Percentiles rank a stretch among this genome's conserved stretches.
phyloP scores from a whole-genome alignment of 2,797 vertebrate genomes.

The Denticeps clupeoides region DNA sequence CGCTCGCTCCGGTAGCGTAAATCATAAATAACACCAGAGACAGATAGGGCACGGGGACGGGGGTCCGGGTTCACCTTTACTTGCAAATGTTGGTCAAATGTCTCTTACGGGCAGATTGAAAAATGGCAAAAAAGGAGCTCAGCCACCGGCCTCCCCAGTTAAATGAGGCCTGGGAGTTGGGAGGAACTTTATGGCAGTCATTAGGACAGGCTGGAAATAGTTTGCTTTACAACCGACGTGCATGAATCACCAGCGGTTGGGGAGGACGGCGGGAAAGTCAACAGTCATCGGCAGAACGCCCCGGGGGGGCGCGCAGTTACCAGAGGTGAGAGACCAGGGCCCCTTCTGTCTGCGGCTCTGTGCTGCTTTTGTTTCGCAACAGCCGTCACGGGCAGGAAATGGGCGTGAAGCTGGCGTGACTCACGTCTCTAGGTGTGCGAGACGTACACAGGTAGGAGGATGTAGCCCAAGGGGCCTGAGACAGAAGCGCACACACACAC shows the following conservation, averaged over 20 bases:
- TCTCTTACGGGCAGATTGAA: slow-evolving; percentile 7
- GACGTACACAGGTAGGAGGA: slow-evolving; percentile 6
- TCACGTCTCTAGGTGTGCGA: neutral
- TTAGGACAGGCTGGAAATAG: slow-evolving; percentile 15
- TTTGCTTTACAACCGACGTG: slow-evolving; percentile 9
- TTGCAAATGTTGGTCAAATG: slow-evolving; percentile 8
- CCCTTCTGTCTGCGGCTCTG: too few relatives aligned
- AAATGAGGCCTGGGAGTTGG: slow-evolving; percentile 5
- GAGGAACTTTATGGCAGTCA: slow-evolving; percentile 14
- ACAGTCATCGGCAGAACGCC: neutral
- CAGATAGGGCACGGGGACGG: neutral
- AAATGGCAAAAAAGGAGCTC: slow-evolving; percentile 30
- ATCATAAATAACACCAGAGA: neutral
- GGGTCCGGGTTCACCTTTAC: neutral
- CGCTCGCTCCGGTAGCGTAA: neutral
- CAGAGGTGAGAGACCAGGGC: neutral
- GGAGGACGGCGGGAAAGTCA: neutral
- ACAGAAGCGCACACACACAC: slow-evolving; percentile 7
- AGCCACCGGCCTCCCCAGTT: neutral
- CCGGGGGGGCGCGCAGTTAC: neutral
- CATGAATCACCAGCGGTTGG: slow-evolving; percentile 9
- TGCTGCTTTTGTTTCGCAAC: neutral
- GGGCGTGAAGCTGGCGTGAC: slow-evolving; percentile 10
- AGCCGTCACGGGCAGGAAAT: neutral
- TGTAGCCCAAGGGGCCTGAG: slow-evolving; percentile 15